phyloP scores from a whole-genome alignment of 2,113 vertebrate genomes.

The Theristicus caerulescens region DNA sequence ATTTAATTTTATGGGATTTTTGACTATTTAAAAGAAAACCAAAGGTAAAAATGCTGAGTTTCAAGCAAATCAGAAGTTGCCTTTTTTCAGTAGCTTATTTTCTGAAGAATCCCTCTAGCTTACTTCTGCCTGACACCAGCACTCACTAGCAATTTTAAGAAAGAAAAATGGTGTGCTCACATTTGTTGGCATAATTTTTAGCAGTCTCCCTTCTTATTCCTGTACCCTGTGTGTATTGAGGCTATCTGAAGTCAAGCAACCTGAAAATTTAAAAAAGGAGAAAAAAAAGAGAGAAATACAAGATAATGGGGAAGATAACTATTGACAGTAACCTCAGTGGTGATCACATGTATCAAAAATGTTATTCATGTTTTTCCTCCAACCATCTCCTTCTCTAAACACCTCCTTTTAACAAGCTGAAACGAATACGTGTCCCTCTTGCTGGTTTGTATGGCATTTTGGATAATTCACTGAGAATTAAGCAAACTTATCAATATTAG shows the following conservation, averaged over 20 bases:
- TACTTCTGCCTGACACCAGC: background rate
- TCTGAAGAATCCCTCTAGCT: background rate
- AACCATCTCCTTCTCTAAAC: background rate
- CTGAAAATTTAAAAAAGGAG: background rate
- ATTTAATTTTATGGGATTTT: background rate
- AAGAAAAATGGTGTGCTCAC: background rate
- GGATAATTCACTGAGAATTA: background rate
- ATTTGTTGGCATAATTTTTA: background rate
- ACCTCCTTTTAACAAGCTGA: background rate
- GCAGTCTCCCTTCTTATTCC: background rate
- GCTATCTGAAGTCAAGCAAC: background rate
- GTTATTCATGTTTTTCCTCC: background rate
- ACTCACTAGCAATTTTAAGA: background rate
- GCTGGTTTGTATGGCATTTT: background rate
- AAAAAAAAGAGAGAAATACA: background rate
- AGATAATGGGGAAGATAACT: background rate
- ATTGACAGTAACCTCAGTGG: background rate
- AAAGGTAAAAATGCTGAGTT: background rate
- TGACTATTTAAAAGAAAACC: background rate
- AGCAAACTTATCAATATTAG: background rate
- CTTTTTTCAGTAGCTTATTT: background rate
- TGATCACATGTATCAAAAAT: background rate
- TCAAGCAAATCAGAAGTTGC: background rate
- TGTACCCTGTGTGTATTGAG: background rate
- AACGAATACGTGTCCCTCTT: background rate